A percentile compares a stretch with the other conserved stretches of the same genome.
phyloP scores from a whole-genome alignment of 2,113 vertebrate species.

The Rhinolophus sinicus region DNA sequence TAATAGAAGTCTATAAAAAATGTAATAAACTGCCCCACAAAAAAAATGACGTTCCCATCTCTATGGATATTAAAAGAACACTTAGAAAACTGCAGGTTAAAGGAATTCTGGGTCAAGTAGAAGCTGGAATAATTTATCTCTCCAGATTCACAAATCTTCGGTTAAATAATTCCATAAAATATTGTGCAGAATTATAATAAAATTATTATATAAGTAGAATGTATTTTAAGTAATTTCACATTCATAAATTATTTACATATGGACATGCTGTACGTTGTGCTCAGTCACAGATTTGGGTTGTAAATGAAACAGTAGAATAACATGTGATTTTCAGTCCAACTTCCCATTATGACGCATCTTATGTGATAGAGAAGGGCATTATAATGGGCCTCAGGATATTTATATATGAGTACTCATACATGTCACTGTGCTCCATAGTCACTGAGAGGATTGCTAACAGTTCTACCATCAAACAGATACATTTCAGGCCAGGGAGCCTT shows the following conservation, averaged over 20 bases:
- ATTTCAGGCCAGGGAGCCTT: conserved; percentile 22
- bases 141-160: background rate
- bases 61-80: background rate
- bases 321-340: background rate
- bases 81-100: background rate
- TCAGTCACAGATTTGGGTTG: background rate
- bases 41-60: background rate
- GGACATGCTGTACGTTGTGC: background rate
- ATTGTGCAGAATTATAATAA: background rate
- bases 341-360: background rate
- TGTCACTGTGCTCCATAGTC: background rate
- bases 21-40: background rate
- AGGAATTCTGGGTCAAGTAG: background rate
- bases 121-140: background rate
- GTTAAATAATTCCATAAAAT: background rate
- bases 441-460: background rate
- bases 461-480: background rate
- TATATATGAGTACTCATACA: too few relatives aligned
- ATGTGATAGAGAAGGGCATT: background rate
- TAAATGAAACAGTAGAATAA: background rate
- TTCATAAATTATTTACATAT: background rate
- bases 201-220: background rate
- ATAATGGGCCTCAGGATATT: background rate
- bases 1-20: background rate
- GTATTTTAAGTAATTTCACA: background rate